Evolutionary conservation across 2,888 invertebrate species (phyloP).

Genomic region (Yponomeuta malinellus): DNA sequence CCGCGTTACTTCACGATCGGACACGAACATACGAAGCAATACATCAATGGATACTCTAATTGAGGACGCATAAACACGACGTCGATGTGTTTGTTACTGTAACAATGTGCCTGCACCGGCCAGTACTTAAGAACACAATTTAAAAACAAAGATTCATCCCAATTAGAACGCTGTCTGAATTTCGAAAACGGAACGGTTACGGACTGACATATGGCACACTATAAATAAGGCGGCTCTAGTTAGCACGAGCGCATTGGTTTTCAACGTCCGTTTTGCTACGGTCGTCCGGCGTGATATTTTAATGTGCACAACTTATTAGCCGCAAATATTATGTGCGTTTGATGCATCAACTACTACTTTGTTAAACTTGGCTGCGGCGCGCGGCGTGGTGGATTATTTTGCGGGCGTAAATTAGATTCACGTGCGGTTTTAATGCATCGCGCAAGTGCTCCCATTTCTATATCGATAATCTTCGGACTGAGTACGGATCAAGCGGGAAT

Average conservation of each 20-base stretch:
- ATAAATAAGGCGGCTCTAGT: slow-evolving; percentile 62
- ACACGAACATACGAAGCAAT: slow-evolving; percentile 42
- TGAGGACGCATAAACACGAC: slow-evolving; percentile 67
- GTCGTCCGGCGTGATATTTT: slow-evolving; percentile 47
- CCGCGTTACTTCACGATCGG: slow-evolving; percentile 60
- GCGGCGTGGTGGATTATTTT: slow-evolving; percentile 45
- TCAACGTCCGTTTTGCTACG: slow-evolving; percentile 43
- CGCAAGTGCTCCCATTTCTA: slow-evolving; percentile 67
- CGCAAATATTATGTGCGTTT: slow-evolving; percentile 61
- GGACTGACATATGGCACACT: slow-evolving; percentile 69
- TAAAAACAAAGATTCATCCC: slow-evolving; percentile 69
- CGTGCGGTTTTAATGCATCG: slow-evolving; percentile 72
- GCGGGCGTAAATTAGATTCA: slow-evolving; percentile 70
- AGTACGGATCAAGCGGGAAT: slow-evolving; percentile 63
- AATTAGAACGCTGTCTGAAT: slow-evolving; percentile 68
- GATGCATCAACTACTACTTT: slow-evolving; percentile 69
- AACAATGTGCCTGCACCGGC: slow-evolving; percentile 56
- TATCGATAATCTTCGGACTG: slow-evolving; percentile 71
- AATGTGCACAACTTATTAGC: slow-evolving; percentile 61
- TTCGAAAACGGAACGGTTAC: slow-evolving; percentile 67
- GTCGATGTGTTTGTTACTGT: slow-evolving; percentile 62
- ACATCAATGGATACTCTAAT: slow-evolving; percentile 70
- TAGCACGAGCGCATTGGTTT: slow-evolving; percentile 40
- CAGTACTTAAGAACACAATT: slow-evolving; percentile 34
- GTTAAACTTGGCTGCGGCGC: slow-evolving; percentile 50